Evolutionary conservation across 2,113 vertebrate species (phyloP), one percentile per base, ranked within the genome.

Genomic region (Nymphicus hollandicus): DNA sequence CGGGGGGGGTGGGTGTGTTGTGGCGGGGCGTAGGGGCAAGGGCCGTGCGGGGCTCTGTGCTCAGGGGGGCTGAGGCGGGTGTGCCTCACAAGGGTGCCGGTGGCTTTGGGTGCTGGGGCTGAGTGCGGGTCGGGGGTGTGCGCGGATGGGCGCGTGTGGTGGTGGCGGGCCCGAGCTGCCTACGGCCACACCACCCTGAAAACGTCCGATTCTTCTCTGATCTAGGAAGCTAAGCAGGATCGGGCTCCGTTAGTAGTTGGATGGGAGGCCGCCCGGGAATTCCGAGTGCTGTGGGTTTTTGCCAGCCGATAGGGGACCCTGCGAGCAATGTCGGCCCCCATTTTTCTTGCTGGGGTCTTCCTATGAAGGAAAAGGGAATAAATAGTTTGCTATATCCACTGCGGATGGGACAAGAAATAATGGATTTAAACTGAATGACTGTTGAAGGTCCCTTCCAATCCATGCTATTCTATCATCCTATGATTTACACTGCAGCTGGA

Each of bases 141-240:
- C 19, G 29, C 7, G 2, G 29, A 5, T 22, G 29, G 7, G 11
- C 11, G 11, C 20, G 31, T 6, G 53, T 5, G 8, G 55, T 22
- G 19, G 8, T 22, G 55, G 8, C 5, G 3, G 19, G 3, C 0
- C 0, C 0, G 5, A 13, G 8, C 3, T 13, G 31, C 8, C 8
- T 4, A 1, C 2, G 2, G 5, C 1, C 2, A 5, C 0, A 28
- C 0, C 1, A n/a, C 0, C 1, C 1, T 5, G 1, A 35, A 1
- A 8, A 17, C 29, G 0, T 24, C 0, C 5, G 0, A 18, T 2
- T 2, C 1, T 2, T 1, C 0, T 6, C 13, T 18, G 10, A 12
- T 7, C 4, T 7, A 0, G 1, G 3, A 24, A 12, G 0, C 14
- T 4, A 2, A n/a, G 15, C 1, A 5, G 0, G 1, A 3, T 14